phyloP scores from a whole-genome alignment of 2,797 vertebrate species.

The Euthynnus affinis region DNA sequence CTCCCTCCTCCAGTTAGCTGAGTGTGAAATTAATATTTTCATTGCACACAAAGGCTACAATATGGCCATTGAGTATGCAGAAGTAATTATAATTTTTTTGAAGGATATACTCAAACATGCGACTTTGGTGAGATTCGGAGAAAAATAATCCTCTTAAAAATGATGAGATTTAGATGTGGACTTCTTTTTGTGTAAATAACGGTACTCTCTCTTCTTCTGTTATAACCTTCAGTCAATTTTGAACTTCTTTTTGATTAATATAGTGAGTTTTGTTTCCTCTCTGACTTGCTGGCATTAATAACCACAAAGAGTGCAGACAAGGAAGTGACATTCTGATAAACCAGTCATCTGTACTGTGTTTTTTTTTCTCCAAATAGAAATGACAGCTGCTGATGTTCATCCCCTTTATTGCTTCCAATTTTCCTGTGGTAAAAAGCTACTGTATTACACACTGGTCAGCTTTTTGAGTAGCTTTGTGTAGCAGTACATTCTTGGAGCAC shows the following conservation, averaged over 20 bases:
- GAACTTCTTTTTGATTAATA: conserved; percentile 46
- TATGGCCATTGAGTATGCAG: conserved; percentile 5
- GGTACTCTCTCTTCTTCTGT: neutral
- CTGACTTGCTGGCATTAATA: conserved; percentile 59
- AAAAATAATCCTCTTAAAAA: conserved; percentile 36
- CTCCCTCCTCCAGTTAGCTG: conserved; percentile 33
- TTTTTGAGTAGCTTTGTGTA: neutral
- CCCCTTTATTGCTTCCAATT: conserved; percentile 8
- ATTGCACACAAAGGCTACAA: conserved; percentile 14
- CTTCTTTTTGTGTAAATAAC: conserved; percentile 17
- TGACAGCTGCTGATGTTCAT: conserved; percentile 39
- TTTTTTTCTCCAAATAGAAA: conserved; percentile 37
- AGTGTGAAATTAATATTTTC: conserved; percentile 61
- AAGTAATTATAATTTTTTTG: conserved; percentile 6
- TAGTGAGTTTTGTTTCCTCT: conserved; percentile 38
- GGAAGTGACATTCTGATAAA: conserved; percentile 32
- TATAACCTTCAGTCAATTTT: conserved; percentile 37
- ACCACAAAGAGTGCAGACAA: conserved; percentile 19
- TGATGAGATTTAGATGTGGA: conserved; percentile 11
- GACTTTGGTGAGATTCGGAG: conserved; percentile 18
- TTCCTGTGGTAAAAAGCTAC: conserved; percentile 19
- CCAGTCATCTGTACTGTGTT: conserved; percentile 25
- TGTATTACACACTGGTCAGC: conserved; percentile 14
- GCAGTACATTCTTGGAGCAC: neutral
- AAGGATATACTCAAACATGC: conserved; percentile 6